Evolutionary conservation across 1,140 invertebrate species (phyloP), one percentile per base, ranked within the genome.

Genomic region (Ctenoplectra terminalis): DNA sequence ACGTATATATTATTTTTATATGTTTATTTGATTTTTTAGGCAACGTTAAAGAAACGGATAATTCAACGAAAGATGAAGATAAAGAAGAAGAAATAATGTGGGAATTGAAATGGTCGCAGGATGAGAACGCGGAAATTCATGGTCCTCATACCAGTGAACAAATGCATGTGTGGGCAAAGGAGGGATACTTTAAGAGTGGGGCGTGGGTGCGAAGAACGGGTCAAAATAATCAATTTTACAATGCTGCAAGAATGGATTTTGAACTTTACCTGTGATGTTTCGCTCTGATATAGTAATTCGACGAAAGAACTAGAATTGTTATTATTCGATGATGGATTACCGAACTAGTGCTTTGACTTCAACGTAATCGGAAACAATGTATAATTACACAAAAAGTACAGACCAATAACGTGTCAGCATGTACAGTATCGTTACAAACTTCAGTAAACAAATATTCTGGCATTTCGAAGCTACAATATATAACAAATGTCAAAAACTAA

Each of bases 81-180:
- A 40, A 80, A 60, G 78, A 81, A 46, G 90, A 93, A 58, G 86
- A 92, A 88, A 94, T 98, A 0, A 96, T 95, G 88, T 99, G 98
- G 98, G 98, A 99, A 91, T 97, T 98, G 85, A 99, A 98, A 94
- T 98, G 97, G 97, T 96, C 96, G 46, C 96, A 98, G 89, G 95
- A 96, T 82, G 96, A 97, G 67, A 94, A 95, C 75, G 95, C 96
- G 26, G 95, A 97, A 91, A 93, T 98, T 20, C 96, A 98, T 87
- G 98, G 98, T 1, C 98, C 98, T 1, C 97, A 96, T 92, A 95
- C 96, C 0, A 97, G 96, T 37, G 93, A 96, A 64, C 96, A 99
- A 94, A 99, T 99, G 98, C 94, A 97, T 40, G 95, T 96, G 69
- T 99, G 98, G 98, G 95, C 96, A 0, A 95, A 96, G 71, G 97